phyloP scores from a whole-genome alignment of 2,113 vertebrate species.

The Riparia riparia region DNA sequence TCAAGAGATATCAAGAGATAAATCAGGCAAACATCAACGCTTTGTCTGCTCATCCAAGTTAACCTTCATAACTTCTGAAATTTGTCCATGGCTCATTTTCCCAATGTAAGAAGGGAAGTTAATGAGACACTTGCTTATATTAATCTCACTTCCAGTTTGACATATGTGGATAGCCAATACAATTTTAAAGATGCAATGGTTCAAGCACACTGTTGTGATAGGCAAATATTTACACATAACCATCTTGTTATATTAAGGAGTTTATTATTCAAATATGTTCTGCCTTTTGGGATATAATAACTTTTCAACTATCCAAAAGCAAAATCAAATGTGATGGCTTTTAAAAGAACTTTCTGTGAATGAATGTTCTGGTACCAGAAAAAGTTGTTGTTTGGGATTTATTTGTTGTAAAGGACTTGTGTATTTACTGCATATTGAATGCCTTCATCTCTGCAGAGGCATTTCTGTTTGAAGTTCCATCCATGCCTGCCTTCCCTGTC shows the following conservation, averaged over 20 bases:
- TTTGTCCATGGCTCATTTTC: conserved; percentile 6
- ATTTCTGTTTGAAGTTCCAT: conserved; percentile 18
- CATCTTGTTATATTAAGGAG: not conserved
- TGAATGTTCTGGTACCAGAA: not conserved
- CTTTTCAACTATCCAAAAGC: not conserved
- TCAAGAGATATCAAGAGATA: not conserved
- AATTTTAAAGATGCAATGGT: conserved; percentile 14
- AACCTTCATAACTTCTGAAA: conserved; percentile 29
- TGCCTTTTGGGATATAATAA: not conserved
- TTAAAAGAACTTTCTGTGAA: not conserved
- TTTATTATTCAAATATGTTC: conserved; percentile 16
- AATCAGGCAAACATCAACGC: conserved; percentile 1
- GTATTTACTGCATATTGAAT: not conserved
- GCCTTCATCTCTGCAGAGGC: not conserved
- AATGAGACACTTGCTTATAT: not conserved
- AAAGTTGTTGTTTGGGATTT: not conserved
- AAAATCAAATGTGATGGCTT: not conserved
- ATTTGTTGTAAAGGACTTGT: not conserved
- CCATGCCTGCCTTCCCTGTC: not conserved
- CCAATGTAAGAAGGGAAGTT: not conserved
- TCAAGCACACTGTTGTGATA: not conserved
- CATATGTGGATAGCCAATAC: not conserved
- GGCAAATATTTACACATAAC: conserved; percentile 23
- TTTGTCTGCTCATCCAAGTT: conserved; percentile 2
- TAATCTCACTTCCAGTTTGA: conserved; percentile 32